phyloP scores from a whole-genome alignment of 1,140 invertebrate genomes.

The Daktulosphaira vitifoliae region DNA sequence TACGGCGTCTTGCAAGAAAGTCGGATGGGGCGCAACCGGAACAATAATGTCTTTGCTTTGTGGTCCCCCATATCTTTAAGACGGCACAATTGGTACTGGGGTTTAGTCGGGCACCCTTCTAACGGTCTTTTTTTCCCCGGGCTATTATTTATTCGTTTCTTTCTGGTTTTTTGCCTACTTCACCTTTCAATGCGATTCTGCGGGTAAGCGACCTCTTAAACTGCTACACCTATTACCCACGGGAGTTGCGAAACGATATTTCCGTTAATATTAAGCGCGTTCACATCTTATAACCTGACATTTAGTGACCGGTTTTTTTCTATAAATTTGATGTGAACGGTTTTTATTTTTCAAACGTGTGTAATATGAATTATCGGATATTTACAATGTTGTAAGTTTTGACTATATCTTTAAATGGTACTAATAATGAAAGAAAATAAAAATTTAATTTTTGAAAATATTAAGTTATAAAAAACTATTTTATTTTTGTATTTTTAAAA shows the following conservation, averaged over 20 bases:
- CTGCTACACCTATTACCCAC: background rate
- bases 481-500: too few species aligned
- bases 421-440: too few species aligned
- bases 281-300: too few species aligned
- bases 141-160: constrained; percentile 6
- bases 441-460: too few species aligned
- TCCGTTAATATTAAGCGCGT: too few species aligned
- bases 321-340: too few species aligned
- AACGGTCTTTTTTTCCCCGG: constrained; percentile 9
- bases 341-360: too few species aligned
- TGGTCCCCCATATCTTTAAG: constrained; percentile 22
- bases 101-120: constrained; percentile 18
- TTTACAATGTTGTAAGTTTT: too few species aligned
- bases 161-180: constrained; percentile 1
- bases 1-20: constrained; percentile 25
- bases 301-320: too few species aligned
- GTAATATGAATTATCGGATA: too few species aligned
- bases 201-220: background rate
- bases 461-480: too few species aligned
- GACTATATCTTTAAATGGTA: too few species aligned
- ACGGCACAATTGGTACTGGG: constrained; percentile 10
- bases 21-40: constrained; percentile 11
- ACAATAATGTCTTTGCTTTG: background rate
- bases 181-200: constrained; percentile 10
- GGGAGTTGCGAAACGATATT: constrained; percentile 16